phyloP scores from a whole-genome alignment of 2,797 vertebrate genomes.

The Australoheros facetus region DNA sequence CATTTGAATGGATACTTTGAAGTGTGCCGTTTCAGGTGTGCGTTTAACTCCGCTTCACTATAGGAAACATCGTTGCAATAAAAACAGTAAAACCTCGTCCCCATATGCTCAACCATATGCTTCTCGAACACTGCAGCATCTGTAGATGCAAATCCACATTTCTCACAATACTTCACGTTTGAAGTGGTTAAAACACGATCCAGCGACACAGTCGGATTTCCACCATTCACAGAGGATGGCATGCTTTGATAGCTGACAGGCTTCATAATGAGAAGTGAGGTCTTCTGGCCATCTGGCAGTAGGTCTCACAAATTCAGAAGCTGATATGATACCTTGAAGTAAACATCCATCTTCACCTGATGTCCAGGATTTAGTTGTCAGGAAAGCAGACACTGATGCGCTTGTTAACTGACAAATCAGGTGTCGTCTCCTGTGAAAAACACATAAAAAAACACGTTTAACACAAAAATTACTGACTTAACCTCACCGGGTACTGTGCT shows the following conservation, averaged over 20 bases:
- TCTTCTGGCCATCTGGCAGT: slow-evolving; percentile 47
- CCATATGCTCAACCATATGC: slow-evolving; percentile 86
- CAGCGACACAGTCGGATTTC: slow-evolving; percentile 33
- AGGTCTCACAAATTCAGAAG: slow-evolving; percentile 13
- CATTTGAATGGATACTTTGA: slow-evolving; percentile 88
- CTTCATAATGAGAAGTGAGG: slow-evolving; percentile 56
- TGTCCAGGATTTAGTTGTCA: not conserved
- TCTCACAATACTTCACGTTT: slow-evolving; percentile 85
- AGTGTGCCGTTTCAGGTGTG: slow-evolving; percentile 89
- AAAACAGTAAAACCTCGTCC: slow-evolving; percentile 89
- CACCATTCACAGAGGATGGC: slow-evolving; percentile 41
- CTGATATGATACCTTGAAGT: not conserved
- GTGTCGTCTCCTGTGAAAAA: slow-evolving; percentile 14
- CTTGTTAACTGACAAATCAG: not conserved
- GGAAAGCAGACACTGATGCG: not conserved
- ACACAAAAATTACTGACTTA: not conserved
- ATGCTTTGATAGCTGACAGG: slow-evolving; percentile 65
- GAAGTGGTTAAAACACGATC: slow-evolving; percentile 40
- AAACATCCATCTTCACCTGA: slow-evolving; percentile 32
- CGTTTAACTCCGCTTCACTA: slow-evolving; percentile 89
- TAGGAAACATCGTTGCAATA: slow-evolving; percentile 88
- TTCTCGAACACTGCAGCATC: slow-evolving; percentile 84
- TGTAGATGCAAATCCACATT: slow-evolving; percentile 88
- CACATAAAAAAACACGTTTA: not conserved
- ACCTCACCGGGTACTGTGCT: not conserved